These are phyloP conservation scores for Oedothorax gibbosus DNA, from an alignment of 1,140 invertebrate species.

Conservation along the genomic window DNA sequence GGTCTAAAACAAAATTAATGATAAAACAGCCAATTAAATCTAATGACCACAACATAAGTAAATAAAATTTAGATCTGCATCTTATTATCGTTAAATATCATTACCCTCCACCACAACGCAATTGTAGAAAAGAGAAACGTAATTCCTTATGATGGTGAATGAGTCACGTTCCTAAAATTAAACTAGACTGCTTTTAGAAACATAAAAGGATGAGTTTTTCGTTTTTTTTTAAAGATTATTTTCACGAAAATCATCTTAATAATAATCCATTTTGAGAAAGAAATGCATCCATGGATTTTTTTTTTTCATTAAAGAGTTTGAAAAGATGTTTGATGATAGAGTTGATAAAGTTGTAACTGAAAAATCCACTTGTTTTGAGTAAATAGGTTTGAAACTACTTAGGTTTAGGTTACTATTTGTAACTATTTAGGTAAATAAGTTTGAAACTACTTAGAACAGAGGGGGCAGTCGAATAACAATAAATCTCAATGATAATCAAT, in stretches of 20 bases:
- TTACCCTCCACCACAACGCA: neutral
- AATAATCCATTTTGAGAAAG: neutral
- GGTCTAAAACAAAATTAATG: constrained; percentile 32
- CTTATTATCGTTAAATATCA: constrained; percentile 35
- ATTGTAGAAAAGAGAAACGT: neutral
- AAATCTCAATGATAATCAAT: too few species aligned
- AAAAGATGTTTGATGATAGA: too few species aligned
- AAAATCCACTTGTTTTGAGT: too few species aligned
- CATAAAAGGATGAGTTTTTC: neutral
- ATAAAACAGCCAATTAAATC: constrained; percentile 35
- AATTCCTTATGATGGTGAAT: neutral
- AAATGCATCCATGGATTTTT: neutral
- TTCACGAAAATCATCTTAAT: constrained; percentile 11
- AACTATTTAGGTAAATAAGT: too few species aligned
- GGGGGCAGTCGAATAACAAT: too few species aligned
- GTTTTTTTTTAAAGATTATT: neutral
- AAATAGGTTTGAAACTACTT: too few species aligned
- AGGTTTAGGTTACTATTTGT: too few species aligned
- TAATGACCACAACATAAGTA: constrained; percentile 34
- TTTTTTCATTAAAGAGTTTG: too few species aligned
- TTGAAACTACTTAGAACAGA: too few species aligned
- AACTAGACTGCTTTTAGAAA: constrained; percentile 4
- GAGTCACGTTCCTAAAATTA: constrained; percentile 14
- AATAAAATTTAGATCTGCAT: constrained; percentile 22
- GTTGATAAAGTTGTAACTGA: too few species aligned